These are phyloP conservation scores for Argopecten irradians DNA, from an alignment of 1,140 invertebrate genomes.

Conservation along the genomic window DNA sequence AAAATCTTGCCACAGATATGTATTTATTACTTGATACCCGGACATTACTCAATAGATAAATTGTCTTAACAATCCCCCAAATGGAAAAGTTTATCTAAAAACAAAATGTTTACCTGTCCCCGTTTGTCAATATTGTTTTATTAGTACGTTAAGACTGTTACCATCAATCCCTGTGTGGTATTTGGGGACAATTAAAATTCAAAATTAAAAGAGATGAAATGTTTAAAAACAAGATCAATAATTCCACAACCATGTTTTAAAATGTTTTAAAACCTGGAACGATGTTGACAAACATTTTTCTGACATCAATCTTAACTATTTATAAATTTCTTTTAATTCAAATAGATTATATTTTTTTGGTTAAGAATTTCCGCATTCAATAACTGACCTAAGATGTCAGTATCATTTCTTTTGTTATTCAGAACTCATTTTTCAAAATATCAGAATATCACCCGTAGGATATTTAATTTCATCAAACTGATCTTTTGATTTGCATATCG, in stretches of 20 bases:
- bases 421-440: no score
- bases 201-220: neutral
- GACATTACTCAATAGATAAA: neutral
- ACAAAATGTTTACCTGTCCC: neutral
- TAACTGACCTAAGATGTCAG: no score
- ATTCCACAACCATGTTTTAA: neutral
- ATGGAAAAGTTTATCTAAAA: neutral
- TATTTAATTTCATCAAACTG: no score
- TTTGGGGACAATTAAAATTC: neutral
- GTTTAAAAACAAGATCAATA: neutral
- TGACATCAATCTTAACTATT: no score
- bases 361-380: no score
- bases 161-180: neutral
- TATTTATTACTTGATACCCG: neutral
- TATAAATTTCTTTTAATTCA: no score
- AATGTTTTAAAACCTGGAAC: no score
- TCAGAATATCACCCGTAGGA: no score
- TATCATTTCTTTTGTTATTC: no score
- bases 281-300: no score
- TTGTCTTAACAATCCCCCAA: neutral
- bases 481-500: no score
- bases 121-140: neutral
- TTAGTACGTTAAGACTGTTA: neutral
- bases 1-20: neutral
- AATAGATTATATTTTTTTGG: no score